Evolutionary conservation across 2,113 vertebrate genomes (phyloP), one percentile per base, ranked within the genome.

Genomic region (Fulica atra): DNA sequence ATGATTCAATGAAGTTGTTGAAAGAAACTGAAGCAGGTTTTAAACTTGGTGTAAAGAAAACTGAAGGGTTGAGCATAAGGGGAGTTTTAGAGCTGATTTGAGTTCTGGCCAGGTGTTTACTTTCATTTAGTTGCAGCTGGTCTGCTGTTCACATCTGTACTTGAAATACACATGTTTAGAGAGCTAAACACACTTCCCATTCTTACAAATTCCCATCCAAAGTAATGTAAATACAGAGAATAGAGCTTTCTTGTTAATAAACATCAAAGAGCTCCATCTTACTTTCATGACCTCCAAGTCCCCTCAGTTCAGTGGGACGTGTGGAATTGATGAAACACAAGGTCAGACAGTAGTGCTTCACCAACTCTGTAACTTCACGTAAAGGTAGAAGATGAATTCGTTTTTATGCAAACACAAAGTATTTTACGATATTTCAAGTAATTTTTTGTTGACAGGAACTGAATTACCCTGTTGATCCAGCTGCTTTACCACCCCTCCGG

Each of bases 401-500:
- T 61, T 2, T 61, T 81, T 44, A 25, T 65, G 35, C 54, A 59
- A 68, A 64, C 12, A 35, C 24, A 29, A 61, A n/a, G 35, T 7
- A 25, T 72, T 81, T 72, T n/a, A 15, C 76, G 16, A 19, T 66
- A 24, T 70, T 93, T 54, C n/a, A 66, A 64, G 68, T 81, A 1
- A 1, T 42, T 85, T 87, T 87, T 68, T 66, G 7, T 95, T 81
- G 60, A 6, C 89, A 99, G 99, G 98, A 98, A 40, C 88, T 98
- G 91, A 92, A 90, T 36, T 98, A 98, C 84, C 88, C 98, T 2
- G 81, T 99, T n/a, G 98, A 99, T 91, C 96, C 98, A 4, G 94
- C 94, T 40, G 93, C 97, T 44, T 98, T 99, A 86, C 99, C 99
- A 26, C 99, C 98, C 2, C 98, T 99, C 1, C 97, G 99, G 82